These are phyloP conservation scores for Macroglossus sobrinus DNA, from an alignment of 2,113 vertebrate genomes.

Conservation along the genomic window DNA sequence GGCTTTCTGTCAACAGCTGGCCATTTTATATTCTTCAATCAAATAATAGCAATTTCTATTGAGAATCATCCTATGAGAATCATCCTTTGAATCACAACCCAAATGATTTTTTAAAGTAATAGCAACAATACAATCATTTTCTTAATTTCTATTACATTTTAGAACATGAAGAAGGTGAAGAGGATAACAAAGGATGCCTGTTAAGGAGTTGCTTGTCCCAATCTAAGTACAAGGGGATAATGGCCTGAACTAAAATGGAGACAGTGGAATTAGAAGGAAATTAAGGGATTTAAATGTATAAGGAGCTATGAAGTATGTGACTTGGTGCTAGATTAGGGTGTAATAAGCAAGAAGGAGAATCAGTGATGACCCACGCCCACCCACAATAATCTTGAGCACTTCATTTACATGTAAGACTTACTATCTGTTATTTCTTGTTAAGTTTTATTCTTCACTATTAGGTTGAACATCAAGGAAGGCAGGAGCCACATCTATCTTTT, in stretches of 20 bases:
- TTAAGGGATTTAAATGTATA: background rate
- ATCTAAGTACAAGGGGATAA: background rate
- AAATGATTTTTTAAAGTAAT: background rate
- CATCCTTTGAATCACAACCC: background rate
- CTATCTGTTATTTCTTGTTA: background rate
- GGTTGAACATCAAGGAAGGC: background rate
- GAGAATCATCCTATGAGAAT: too few species aligned
- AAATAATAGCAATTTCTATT: background rate
- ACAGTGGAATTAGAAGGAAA: background rate
- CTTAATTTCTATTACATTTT: background rate
- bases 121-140: background rate
- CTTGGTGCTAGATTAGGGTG: background rate
- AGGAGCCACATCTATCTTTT: background rate
- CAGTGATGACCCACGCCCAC: background rate
- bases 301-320: background rate
- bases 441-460: background rate
- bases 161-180: background rate
- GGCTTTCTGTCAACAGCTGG: conserved; percentile 11
- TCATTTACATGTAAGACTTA: background rate
- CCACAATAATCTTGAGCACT: background rate
- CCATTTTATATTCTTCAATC: background rate
- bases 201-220: background rate
- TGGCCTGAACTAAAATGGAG: background rate
- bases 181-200: background rate
- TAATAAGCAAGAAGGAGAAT: background rate